These are phyloP conservation scores for Drosophila anomalipes DNA, from an alignment of 2,888 invertebrate species.

Conservation along the genomic window DNA sequence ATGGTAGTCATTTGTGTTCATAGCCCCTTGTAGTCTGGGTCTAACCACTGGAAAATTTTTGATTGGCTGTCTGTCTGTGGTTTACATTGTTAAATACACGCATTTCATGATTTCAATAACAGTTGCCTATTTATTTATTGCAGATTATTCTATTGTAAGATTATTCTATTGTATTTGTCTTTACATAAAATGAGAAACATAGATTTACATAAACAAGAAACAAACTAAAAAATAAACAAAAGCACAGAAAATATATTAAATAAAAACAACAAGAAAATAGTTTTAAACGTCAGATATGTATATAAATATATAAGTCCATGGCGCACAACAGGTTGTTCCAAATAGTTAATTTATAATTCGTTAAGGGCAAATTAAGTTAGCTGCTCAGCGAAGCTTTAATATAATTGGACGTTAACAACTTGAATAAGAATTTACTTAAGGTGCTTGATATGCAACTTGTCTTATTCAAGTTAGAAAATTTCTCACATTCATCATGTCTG, in stretches of 20 bases:
- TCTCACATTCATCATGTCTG: neutral
- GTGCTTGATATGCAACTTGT: conserved; percentile 12
- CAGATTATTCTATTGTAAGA: neutral
- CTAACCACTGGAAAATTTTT: conserved; percentile 6
- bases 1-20: conserved; percentile 9
- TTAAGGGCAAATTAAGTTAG: conserved; percentile 15
- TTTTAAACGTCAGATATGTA: neutral
- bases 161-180: neutral
- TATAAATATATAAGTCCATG: neutral
- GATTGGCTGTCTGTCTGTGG: conserved; percentile 9
- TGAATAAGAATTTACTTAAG: conserved; percentile 3
- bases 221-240: neutral
- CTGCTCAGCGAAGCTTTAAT: neutral
- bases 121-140: conserved; percentile 2
- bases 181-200: neutral
- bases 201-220: neutral
- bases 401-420: conserved; percentile 9
- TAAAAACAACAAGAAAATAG: neutral
- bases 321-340: neutral
- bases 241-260: neutral
- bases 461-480: conserved; percentile 19
- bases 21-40: conserved; percentile 11
- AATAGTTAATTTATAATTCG: conserved; percentile 10
- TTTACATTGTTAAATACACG: conserved; percentile 18
- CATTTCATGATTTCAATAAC: conserved; percentile 3